Evolutionary conservation across 2,797 vertebrate genomes (phyloP).

Genomic region (Sarcophilus harrisii): DNA sequence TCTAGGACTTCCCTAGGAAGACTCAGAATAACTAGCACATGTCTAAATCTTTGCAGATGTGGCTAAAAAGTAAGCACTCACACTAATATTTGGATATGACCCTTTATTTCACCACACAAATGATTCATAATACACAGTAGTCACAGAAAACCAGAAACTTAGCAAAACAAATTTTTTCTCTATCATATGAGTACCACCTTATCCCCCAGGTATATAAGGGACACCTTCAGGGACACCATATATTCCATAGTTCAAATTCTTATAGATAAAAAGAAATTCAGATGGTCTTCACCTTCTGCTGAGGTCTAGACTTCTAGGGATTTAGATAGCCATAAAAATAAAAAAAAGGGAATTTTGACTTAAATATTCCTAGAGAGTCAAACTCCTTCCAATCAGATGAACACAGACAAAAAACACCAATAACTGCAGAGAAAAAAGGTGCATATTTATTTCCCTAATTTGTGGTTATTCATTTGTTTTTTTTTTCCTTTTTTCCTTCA

Average conservation of each 20-base stretch:
- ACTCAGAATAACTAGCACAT: neutral
- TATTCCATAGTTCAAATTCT: neutral
- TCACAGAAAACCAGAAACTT: neutral
- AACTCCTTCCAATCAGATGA: neutral
- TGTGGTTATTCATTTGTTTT: neutral
- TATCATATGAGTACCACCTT: neutral
- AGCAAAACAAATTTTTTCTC: neutral
- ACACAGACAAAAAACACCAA: neutral
- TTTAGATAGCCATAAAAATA: neutral
- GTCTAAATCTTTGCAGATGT: neutral
- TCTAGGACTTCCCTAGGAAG: neutral
- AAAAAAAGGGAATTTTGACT: neutral
- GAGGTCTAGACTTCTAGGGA: neutral
- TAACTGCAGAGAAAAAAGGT: neutral
- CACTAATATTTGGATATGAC: neutral
- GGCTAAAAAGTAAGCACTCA: neutral
- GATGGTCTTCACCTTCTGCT: neutral
- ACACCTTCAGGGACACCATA: neutral
- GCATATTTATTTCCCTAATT: neutral
- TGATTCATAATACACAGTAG: neutral
- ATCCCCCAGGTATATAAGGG: neutral
- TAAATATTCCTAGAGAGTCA: neutral
- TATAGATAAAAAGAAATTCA: neutral
- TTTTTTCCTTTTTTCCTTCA: neutral
- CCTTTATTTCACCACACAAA: neutral